phyloP scores from a whole-genome alignment of 2,113 vertebrate species.

The Psilopogon haemacephalus region DNA sequence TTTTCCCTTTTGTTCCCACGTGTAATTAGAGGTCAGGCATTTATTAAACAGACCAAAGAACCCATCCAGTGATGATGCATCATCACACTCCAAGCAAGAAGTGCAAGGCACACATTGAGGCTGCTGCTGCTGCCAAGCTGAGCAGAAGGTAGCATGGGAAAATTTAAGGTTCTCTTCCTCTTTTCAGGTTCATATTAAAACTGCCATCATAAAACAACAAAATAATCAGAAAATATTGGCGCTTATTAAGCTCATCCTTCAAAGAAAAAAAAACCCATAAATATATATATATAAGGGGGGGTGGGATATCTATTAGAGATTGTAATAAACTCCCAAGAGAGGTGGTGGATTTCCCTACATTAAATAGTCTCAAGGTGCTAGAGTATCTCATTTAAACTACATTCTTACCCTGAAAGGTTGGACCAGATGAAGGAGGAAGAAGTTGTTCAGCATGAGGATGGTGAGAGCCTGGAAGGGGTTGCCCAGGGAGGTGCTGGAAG shows the following conservation, averaged over 20 bases:
- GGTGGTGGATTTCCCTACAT: too few relatives aligned
- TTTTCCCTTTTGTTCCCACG: neutral
- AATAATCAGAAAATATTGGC: neutral
- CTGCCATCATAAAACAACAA: neutral
- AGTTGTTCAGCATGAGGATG: too few relatives aligned
- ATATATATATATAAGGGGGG: too few relatives aligned
- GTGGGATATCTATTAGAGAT: too few relatives aligned
- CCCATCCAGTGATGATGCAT: neutral
- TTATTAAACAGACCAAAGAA: neutral
- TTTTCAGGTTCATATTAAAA: neutral
- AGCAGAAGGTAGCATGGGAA: neutral
- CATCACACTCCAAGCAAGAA: neutral
- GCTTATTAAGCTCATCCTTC: neutral
- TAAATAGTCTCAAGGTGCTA: too few relatives aligned
- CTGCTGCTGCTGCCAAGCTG: neutral
- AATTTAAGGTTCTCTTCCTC: neutral
- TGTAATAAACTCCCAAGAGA: too few relatives aligned
- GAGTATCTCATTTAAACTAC: too few relatives aligned
- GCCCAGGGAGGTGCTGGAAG: too few relatives aligned
- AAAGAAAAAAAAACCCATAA: neutral
- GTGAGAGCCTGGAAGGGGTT: too few relatives aligned
- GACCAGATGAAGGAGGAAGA: too few relatives aligned
- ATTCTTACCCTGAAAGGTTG: too few relatives aligned
- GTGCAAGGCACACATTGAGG: neutral
- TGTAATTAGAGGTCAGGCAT: slow-evolving; percentile 8